Base-by-base conservation (phyloP, 2,113 vertebrate species). In the Meriones unguiculatus region DNA sequence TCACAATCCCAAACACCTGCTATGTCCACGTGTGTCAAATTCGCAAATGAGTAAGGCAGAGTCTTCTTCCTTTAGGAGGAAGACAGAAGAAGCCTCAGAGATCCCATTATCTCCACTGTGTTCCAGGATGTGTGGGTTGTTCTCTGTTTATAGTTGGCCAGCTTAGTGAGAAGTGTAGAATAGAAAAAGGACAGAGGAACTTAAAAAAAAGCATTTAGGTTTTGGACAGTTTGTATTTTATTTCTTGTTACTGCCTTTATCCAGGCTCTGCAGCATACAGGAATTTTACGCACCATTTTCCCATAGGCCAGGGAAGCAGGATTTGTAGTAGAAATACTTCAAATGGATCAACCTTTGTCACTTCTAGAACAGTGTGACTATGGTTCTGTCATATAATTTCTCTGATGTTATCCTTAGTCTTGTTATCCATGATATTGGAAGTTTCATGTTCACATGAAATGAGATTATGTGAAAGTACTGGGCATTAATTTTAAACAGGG, bases 351-450 rank as follows among this genome's bases (percentile, higher is more conserved):
- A 67, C 10, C 12, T 46, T 69, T 59, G 46, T 30, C 64, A 65
- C 10, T 54, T 84, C 50, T 9, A 75, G 46, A 54, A 50, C 20
- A 7, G 4, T 67, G 35, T 41, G 52, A 20, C 52, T 90, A 22
- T 72, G n/a, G n/a, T 5, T 65, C n/a, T 81, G 18, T 85, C 52
- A 76, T 24, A 30, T 22, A 14, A 41, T 90, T 89, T 96, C 84
- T 96, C 64, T 95, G 87, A 88, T 32, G 7, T 65, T 35, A 95
- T 32, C 17, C 18, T 95, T 41, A 35, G 73, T 82, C 70, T 82
- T 73, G n/a, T 93, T 32, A 90, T 84, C 57, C 76, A 24, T 85
- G 38, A 84, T 69, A 86, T 14, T 35, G 25, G 57, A 72, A 59
- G 64, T 75, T 70, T 25, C 78, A 30, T 72, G 3, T 62, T 14